These are phyloP conservation scores for Scaptomyza graminum DNA, from an alignment of 1,140 invertebrate genomes.

Conservation along the genomic window DNA sequence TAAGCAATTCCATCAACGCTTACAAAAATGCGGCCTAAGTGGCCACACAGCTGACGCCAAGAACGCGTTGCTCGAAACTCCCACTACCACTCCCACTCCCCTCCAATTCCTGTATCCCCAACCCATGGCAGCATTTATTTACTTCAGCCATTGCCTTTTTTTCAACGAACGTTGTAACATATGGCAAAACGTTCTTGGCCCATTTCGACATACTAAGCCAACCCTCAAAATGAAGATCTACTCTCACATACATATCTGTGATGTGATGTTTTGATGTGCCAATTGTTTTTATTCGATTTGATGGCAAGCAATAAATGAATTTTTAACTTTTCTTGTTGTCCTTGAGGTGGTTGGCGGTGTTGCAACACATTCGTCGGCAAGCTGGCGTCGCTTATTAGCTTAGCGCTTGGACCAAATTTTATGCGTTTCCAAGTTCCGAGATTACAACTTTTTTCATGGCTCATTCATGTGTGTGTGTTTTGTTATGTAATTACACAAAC, in stretches of 20 bases:
- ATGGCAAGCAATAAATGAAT: constrained; percentile 74
- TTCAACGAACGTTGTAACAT: constrained; percentile 45
- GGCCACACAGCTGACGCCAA: constrained; percentile 82
- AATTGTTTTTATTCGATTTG: constrained; percentile 83
- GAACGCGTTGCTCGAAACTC: background rate
- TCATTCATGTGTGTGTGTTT: constrained; percentile 14
- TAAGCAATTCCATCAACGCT: constrained; percentile 83
- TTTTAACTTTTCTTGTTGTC: constrained; percentile 73
- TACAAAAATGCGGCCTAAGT: constrained; percentile 75
- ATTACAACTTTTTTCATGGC: constrained; percentile 39
- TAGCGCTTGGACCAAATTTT: constrained; percentile 55
- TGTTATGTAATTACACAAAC: constrained; percentile 26
- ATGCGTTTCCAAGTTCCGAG: constrained; percentile 59
- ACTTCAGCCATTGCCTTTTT: constrained; percentile 65
- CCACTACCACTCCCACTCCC: background rate
- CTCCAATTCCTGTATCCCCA: background rate
- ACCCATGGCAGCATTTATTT: constrained; percentile 52
- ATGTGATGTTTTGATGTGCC: constrained; percentile 73
- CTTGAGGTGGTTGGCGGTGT: constrained; percentile 14
- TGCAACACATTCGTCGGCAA: constrained; percentile 58
- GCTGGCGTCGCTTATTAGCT: constrained; percentile 66
- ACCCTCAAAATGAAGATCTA: constrained; percentile 67
- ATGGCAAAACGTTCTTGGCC: constrained; percentile 51
- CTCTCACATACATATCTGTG: background rate
- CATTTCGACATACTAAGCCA: constrained; percentile 39